phyloP scores from a whole-genome alignment of 2,113 vertebrate species.

The Barnardius zonarius region DNA sequence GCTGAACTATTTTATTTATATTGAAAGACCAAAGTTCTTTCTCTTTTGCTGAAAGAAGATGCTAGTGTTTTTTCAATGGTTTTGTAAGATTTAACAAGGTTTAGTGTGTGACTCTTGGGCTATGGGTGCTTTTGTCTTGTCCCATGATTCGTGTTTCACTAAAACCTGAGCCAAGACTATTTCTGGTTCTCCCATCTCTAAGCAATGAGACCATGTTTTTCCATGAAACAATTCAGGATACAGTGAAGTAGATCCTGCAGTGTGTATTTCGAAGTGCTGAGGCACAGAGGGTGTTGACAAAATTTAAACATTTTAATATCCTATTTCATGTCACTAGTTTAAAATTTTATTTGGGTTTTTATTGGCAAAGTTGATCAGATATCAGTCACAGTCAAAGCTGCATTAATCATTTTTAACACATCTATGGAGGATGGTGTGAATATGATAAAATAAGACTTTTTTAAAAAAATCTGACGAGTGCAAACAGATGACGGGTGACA shows the following conservation, averaged over 20 bases:
- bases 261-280: background rate
- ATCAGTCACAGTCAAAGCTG: slow-evolving; percentile 72
- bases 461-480: slow-evolving; percentile 74
- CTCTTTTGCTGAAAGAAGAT: background rate
- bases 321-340: slow-evolving; percentile 31
- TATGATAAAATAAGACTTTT: slow-evolving; percentile 78
- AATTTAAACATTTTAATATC: slow-evolving; percentile 50
- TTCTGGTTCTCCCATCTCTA: slow-evolving; percentile 13
- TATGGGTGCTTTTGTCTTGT: background rate
- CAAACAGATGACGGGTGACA: slow-evolving; percentile 81
- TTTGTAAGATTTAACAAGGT: background rate
- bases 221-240: background rate
- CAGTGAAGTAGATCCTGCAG: background rate
- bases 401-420: slow-evolving; percentile 79
- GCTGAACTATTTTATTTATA: background rate
- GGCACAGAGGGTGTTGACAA: slow-evolving; percentile 39
- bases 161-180: slow-evolving; percentile 6
- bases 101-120: background rate
- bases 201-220: slow-evolving; percentile 5
- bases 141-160: background rate
- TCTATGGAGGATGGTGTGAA: slow-evolving; percentile 77
- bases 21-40: background rate
- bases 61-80: background rate
- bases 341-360: slow-evolving; percentile 51
- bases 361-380: slow-evolving; percentile 70